Conservation (phyloP, 1,140 invertebrate genomes). For the Hyphantria cunea region DNA sequence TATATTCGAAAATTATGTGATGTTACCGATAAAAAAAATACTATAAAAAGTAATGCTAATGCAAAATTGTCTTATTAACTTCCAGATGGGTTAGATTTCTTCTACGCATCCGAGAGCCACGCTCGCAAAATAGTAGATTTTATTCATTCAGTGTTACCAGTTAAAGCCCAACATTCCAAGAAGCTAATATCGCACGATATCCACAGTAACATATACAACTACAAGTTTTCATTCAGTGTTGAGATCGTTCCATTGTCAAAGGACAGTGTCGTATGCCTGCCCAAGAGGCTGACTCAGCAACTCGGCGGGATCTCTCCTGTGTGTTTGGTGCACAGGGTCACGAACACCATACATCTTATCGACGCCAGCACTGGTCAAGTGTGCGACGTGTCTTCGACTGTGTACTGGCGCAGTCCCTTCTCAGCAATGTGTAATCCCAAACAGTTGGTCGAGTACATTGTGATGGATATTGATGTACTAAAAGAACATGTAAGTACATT, state of each 20-base stretch:
- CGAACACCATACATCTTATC: constrained; percentile 95
- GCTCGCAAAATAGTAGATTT: constrained; percentile 99
- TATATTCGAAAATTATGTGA: too few relatives aligned
- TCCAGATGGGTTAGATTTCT: constrained; percentile 98
- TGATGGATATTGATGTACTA: constrained; percentile 96
- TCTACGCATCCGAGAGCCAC: constrained; percentile 93
- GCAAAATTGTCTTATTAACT: constrained; percentile 33
- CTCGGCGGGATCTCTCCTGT: constrained; percentile 96
- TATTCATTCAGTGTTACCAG: constrained; percentile 92
- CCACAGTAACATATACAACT: constrained; percentile 98
- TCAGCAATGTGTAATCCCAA: constrained; percentile 93
- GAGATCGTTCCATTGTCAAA: constrained; percentile 99
- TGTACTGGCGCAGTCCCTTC: constrained; percentile 95
- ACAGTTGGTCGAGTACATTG: constrained; percentile 95
- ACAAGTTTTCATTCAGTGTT: constrained; percentile 96
- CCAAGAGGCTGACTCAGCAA: constrained; percentile 92
- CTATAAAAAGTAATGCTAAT: too few relatives aligned
- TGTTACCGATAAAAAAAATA: too few relatives aligned
- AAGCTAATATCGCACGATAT: constrained; percentile 98
- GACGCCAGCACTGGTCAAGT: constrained; percentile 96
- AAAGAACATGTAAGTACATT: constrained; percentile 84
- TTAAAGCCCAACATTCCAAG: constrained; percentile 94
- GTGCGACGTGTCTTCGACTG: constrained; percentile 90
- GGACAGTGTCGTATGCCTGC: constrained; percentile 97
- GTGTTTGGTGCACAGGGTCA: constrained; percentile 94